phyloP scores from a whole-genome alignment of 2,113 vertebrate species.

The Meles meles region DNA sequence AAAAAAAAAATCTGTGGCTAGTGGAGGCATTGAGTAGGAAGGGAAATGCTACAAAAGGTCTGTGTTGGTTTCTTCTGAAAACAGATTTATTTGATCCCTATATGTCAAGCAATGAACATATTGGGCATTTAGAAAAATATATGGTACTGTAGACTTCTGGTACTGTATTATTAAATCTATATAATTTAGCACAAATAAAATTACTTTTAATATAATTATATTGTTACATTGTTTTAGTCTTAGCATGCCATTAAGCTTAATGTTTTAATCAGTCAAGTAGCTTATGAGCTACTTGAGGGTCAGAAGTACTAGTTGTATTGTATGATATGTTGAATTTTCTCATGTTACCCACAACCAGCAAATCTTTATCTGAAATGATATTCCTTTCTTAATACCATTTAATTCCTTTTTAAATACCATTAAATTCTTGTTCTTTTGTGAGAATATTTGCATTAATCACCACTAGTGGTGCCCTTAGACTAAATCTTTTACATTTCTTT shows the following conservation, averaged over 20 bases:
- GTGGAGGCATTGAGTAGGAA: background rate
- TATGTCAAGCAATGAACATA: background rate
- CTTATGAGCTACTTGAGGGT: background rate
- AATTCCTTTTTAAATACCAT: conserved; percentile 11
- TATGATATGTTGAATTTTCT: background rate
- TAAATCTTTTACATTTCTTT: background rate
- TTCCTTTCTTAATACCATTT: background rate
- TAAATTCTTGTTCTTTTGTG: background rate
- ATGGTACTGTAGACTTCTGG: background rate
- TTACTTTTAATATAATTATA: background rate
- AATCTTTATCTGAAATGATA: conserved; percentile 10
- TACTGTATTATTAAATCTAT: background rate
- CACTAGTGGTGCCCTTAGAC: background rate
- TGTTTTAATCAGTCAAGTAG: background rate
- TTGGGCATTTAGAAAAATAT: background rate
- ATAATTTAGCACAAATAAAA: background rate
- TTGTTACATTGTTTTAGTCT: background rate
- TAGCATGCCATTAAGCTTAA: background rate
- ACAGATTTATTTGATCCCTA: background rate
- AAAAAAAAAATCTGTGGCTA: background rate
- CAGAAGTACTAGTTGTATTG: background rate
- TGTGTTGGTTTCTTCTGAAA: background rate
- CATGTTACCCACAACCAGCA: background rate
- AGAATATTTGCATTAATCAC: background rate
- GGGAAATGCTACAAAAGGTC: background rate